A percentile compares a stretch with the other conserved stretches of the same genome.
These are phyloP conservation scores for Crocodylus rhombifer DNA, from an alignment of 2,797 vertebrate species.

Conservation along the genomic window DNA sequence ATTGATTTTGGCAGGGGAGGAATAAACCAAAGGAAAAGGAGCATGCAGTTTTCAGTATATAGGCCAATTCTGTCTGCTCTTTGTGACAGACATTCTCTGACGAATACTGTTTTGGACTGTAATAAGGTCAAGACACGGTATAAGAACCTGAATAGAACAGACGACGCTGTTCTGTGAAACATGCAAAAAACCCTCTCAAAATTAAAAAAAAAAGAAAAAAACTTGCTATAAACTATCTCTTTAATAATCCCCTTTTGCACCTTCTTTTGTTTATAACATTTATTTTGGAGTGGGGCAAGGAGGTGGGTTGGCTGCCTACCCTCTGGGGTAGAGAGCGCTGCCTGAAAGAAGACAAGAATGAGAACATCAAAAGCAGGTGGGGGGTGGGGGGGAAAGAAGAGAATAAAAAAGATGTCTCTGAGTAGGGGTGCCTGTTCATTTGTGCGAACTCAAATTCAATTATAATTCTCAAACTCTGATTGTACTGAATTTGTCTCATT, in stretches of 20 bases:
- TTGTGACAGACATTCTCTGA: slow-evolving; percentile 42
- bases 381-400: not conserved
- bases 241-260: slow-evolving; percentile 45
- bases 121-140: not conserved
- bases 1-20: slow-evolving; percentile 4
- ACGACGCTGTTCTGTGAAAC: not conserved
- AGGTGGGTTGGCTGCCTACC: slow-evolving; percentile 63
- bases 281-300: slow-evolving; percentile 61
- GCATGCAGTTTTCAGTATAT: slow-evolving; percentile 15
- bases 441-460: slow-evolving; percentile 6
- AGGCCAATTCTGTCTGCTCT: not conserved
- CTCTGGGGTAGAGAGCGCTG: slow-evolving; percentile 60
- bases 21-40: slow-evolving; percentile 24
- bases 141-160: not conserved
- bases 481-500: slow-evolving; percentile 14
- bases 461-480: slow-evolving; percentile 27
- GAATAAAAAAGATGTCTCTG: slow-evolving; percentile 47
- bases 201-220: not conserved
- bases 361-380: slow-evolving; percentile 70
- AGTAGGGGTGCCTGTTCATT: not conserved
- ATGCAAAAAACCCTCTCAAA: slow-evolving; percentile 6
- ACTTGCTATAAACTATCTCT: slow-evolving; percentile 12
- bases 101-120: not conserved
- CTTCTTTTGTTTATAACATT: slow-evolving; percentile 53
- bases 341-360: slow-evolving; percentile 48